Percentiles rank a stretch among this genome's conserved stretches.
Evolutionary conservation across 2,113 vertebrate genomes (phyloP).

Genomic region (Oryctolagus cuniculus): mOryCun1.1 NC_091432.1:138057001-138057500

Average conservation of each 20-base stretch:
- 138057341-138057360: background rate
- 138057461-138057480: background rate
- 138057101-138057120: background rate
- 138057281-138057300: background rate
- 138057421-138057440: no score
- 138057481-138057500: background rate
- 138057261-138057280: background rate
- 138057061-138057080: background rate
- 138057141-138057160: background rate
- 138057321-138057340: background rate
- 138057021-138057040: background rate
- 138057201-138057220: background rate
- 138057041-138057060: background rate
- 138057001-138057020: background rate
- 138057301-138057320: background rate
- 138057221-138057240: background rate
- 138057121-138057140: background rate
- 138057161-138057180: background rate
- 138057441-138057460: background rate
- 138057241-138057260: background rate
- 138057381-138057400: background rate
- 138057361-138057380: background rate
- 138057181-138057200: background rate
- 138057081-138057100: background rate
- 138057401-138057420: no score